These are phyloP conservation scores for Agonopterix subpropinquella DNA, from an alignment of 2,888 invertebrate species.

Conservation along the genomic window DNA sequence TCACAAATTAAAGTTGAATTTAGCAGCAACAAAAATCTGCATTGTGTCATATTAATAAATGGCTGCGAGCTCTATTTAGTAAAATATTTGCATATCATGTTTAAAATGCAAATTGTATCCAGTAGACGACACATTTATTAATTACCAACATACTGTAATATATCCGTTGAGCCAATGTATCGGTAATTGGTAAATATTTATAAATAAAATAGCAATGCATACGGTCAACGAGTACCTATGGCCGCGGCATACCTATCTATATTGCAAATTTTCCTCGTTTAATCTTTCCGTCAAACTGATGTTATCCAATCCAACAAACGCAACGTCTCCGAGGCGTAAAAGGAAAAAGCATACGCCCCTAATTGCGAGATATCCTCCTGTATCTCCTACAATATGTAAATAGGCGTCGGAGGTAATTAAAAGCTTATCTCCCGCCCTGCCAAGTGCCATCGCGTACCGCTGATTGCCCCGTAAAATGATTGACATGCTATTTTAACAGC, in stretches of 20 bases:
- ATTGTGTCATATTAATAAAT: too few relatives aligned
- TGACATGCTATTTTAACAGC: conserved; percentile 68
- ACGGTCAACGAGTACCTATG: background rate
- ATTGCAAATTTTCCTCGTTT: conserved; percentile 44
- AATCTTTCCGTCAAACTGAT: conserved; percentile 63
- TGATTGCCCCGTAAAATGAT: conserved; percentile 71
- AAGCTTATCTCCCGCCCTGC: conserved; percentile 64
- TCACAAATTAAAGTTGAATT: too few relatives aligned
- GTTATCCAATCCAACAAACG: conserved; percentile 53
- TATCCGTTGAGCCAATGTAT: too few relatives aligned
- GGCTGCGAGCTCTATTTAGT: conserved; percentile 15
- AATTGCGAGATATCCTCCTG: conserved; percentile 68
- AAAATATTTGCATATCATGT: conserved; percentile 31
- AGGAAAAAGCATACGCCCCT: conserved; percentile 65
- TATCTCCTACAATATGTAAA: conserved; percentile 72
- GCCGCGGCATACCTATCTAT: too few relatives aligned
- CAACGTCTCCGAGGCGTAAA: conserved; percentile 52
- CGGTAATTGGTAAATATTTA: too few relatives aligned
- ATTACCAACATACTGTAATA: too few relatives aligned
- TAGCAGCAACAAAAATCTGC: too few relatives aligned
- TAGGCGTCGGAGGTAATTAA: conserved; percentile 71
- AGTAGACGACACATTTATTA: conserved; percentile 25
- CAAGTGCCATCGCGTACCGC: conserved; percentile 41
- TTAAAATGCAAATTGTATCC: conserved; percentile 35
- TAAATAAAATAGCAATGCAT: background rate